Evolutionary conservation across 2,113 vertebrate genomes (phyloP), one percentile per base, ranked within the genome.

Genomic region (Mobula birostris): DNA sequence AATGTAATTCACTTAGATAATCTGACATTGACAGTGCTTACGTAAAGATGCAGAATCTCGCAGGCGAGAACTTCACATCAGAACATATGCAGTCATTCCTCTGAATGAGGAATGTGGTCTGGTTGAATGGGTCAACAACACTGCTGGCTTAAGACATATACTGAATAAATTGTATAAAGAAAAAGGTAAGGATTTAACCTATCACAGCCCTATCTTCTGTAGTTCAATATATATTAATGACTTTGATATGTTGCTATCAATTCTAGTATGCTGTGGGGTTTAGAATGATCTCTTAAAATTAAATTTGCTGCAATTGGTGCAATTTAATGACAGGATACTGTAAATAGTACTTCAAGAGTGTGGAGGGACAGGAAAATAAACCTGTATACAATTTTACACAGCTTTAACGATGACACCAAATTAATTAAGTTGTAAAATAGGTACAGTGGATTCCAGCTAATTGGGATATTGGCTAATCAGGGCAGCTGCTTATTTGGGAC

Each of bases 121-220:
- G 95, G 98, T 99, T 87, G 99, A 99, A 95, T 99, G 99, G 99
- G 98, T 99, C 95, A 99, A 98, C 97, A 98, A 99, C 95, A 99
- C 99, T 1, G 97, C 98, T 27, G 98, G 99, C 11, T 97, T 99
- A 56, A 97, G 99, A 95, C 97, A 98, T 96, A 99, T 99, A 95
- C 97, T 99, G 94, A 98, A 97, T 95, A 99, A 99, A 95, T 96
- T 99, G 78, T 99, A 99, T 94, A 99, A 99, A 95, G 99, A 99
- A 95, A 98, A 98, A 97, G 98, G 99, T 99, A 96, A 36, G 66
- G 32, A 74, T 56, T 93, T 27, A 56, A 24, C 70, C 27, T 70
- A 21, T 74, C n/a, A 91, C 4, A 24, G 32, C 6, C 17, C 27
- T 32, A 27, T 68, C 1, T 70, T 70, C 32, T 72, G n/a, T 72